These are phyloP conservation scores for Manis pentadactyla DNA, from an alignment of 2,797 vertebrate species.

Conservation along the genomic window DNA sequence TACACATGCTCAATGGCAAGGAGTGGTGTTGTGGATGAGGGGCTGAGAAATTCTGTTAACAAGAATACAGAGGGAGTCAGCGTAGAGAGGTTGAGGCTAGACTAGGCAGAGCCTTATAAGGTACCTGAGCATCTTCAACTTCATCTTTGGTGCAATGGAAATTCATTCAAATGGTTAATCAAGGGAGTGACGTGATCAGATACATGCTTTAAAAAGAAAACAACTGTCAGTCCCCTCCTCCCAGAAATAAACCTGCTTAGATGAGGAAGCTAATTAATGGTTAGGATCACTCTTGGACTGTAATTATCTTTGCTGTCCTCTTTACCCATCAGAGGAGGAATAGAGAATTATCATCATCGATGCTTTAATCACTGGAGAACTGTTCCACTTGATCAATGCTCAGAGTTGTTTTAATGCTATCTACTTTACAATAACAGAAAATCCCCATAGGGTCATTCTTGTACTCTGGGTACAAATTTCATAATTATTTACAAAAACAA, in stretches of 20 bases:
- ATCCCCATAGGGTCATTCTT: slow-evolving; percentile 19
- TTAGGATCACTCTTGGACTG: slow-evolving; percentile 45
- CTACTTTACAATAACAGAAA: slow-evolving; percentile 56
- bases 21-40: neutral
- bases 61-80: neutral
- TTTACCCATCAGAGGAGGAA: slow-evolving; percentile 46
- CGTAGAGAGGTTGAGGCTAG: neutral
- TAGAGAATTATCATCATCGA: slow-evolving; percentile 68
- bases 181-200: neutral
- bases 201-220: slow-evolving; percentile 16
- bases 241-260: slow-evolving; percentile 32
- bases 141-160: neutral
- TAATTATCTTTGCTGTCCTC: slow-evolving; percentile 70
- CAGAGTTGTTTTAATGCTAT: slow-evolving; percentile 52
- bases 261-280: slow-evolving; percentile 67
- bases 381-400: slow-evolving; percentile 67
- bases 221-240: neutral
- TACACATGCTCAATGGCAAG: neutral
- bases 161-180: neutral
- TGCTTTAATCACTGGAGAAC: slow-evolving; percentile 72
- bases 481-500: slow-evolving; percentile 21
- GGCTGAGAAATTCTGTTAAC: neutral
- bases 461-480: slow-evolving; percentile 33
- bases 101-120: neutral
- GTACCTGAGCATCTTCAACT: neutral